phyloP scores from a whole-genome alignment of 2,888 invertebrate genomes.

The Micoletzkya japonica region DNA sequence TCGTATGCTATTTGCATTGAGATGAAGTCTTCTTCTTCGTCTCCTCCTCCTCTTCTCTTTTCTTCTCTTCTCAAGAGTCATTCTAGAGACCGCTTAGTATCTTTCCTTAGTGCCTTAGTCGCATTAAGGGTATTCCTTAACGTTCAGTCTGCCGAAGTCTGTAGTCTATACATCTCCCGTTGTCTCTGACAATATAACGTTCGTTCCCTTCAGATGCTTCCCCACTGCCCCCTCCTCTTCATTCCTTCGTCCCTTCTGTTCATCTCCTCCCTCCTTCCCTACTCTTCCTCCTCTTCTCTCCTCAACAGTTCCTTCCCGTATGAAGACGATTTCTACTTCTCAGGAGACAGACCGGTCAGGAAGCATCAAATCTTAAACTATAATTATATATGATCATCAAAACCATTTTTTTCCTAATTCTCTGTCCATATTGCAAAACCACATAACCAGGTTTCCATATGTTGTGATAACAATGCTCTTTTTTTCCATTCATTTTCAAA shows the following conservation, averaged over 20 bases:
- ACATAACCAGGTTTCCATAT: not conserved
- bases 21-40: slow-evolving; percentile 12
- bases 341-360: not conserved
- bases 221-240: no score
- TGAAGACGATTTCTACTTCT: not conserved
- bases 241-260: not conserved
- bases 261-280: slow-evolving; percentile 2
- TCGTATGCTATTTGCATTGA: slow-evolving; percentile 26
- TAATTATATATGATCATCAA: not conserved
- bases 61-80: no score
- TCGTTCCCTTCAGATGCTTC: no score
- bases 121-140: no score
- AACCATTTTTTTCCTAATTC: no score
- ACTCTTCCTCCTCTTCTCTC: not conserved
- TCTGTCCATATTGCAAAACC: no score
- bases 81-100: no score
- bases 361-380: not conserved
- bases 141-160: no score
- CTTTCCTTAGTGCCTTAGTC: no score
- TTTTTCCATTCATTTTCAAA: not conserved
- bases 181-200: no score
- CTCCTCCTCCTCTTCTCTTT: no score
- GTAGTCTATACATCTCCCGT: not conserved
- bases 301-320: not conserved
- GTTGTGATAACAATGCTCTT: not conserved